phyloP scores from a whole-genome alignment of 2,113 vertebrate genomes.

The Lagopus leucura region DNA sequence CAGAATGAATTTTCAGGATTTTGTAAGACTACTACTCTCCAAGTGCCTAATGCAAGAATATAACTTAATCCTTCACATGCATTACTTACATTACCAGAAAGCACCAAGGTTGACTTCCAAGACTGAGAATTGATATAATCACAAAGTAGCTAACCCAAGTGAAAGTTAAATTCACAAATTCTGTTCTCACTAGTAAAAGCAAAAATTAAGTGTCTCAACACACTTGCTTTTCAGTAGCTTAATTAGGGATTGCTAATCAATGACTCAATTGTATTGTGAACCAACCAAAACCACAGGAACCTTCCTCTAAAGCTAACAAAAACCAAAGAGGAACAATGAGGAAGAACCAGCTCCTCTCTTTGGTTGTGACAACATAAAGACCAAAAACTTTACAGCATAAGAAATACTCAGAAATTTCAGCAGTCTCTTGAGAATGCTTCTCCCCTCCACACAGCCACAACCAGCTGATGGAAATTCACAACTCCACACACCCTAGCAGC shows the following conservation, averaged over 20 bases:
- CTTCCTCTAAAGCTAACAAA: accelerated
- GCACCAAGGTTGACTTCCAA: not conserved
- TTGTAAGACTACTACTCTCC: not conserved
- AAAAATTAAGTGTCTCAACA: not conserved
- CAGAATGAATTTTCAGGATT: not conserved
- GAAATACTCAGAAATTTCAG: not conserved
- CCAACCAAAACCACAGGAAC: too few relatives aligned
- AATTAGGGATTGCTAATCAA: accelerated
- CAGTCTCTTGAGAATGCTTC: accelerated
- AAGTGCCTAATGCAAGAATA: too few relatives aligned
- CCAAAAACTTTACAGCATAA: not conserved
- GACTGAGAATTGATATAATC: too few relatives aligned
- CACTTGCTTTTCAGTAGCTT: accelerated
- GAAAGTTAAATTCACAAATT: not conserved
- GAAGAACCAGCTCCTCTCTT: not conserved
- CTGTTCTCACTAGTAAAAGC: not conserved
- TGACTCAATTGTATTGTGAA: accelerated
- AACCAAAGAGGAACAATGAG: accelerated
- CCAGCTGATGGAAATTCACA: not conserved
- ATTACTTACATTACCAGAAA: not conserved
- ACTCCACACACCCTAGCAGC: not conserved
- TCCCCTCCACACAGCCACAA: not conserved
- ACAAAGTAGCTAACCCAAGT: not conserved
- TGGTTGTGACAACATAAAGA: accelerated
- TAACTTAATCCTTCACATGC: accelerated